Evolutionary conservation across 2,113 vertebrate genomes (phyloP).

Genomic region (Platysternon megacephalum): DNA sequence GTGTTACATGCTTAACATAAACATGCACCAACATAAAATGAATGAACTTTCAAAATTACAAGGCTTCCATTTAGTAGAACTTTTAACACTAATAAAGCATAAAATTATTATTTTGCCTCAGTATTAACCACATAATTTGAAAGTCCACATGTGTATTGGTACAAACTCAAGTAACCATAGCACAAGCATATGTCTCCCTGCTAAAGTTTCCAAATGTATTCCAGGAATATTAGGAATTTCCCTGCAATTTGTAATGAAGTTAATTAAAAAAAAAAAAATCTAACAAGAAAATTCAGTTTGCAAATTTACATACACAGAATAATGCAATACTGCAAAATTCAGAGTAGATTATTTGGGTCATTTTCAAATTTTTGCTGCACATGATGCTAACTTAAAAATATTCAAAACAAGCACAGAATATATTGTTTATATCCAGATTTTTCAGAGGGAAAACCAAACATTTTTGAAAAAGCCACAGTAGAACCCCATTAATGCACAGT

Average conservation of each 20-base stretch:
- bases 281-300: constrained; percentile 64
- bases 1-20: constrained; percentile 76
- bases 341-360: constrained; percentile 54
- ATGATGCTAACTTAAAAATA: constrained; percentile 67
- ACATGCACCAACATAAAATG: constrained; percentile 67
- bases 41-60: constrained; percentile 80
- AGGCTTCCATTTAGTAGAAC: constrained; percentile 70
- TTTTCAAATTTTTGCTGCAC: constrained; percentile 62
- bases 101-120: constrained; percentile 61
- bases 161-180: constrained; percentile 65
- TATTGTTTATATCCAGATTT: constrained; percentile 40
- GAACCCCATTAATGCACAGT: constrained; percentile 68
- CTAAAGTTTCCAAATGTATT: constrained; percentile 19
- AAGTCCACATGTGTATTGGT: constrained; percentile 69
- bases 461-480: constrained; percentile 55
- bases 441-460: constrained; percentile 53
- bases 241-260: constrained; percentile 34
- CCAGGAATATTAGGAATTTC: constrained; percentile 45
- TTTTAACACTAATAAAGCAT: constrained; percentile 67
- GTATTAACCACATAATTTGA: constrained; percentile 67
- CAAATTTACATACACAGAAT: constrained; percentile 60
- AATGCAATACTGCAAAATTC: constrained; percentile 70
- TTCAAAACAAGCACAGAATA: constrained; percentile 52
- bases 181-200: constrained; percentile 54
- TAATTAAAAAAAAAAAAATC: constrained; percentile 24